Base-by-base conservation (phyloP, 2,888 invertebrate species). In the Pollenia griseotomentosa region DNA sequence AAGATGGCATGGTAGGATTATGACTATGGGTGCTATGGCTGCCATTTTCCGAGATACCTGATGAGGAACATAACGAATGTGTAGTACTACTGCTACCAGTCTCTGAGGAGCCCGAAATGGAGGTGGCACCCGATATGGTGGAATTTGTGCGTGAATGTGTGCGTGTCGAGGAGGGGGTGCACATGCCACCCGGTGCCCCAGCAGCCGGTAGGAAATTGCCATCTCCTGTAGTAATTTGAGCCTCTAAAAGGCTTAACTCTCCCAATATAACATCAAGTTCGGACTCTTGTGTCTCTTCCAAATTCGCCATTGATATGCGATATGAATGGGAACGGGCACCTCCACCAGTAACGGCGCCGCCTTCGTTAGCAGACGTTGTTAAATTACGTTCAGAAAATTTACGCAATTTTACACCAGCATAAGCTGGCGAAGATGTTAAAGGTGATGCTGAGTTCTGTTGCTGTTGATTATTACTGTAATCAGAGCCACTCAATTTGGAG, bases 231-330 rank as follows among this genome's bases (percentile, higher is more conserved):
- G 89, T 90, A 5, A 92, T 91, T 90, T 95, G 95, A 4, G 91
- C 91, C 93, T 98, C 99, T 89, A 99, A 95, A 74, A 98, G 98
- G 93, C 98, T 98, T 77, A 99, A 95, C 93, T 99, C 99, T 55
- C 98, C 98, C 85, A 99, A 95, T 90, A 99, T 98, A 82, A 98
- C 98, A 93, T 99, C 99, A 93, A 99, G 95, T 94, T 99, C 99
- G 73, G 98, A 97, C 94, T 99, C 99, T 92, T 98, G 98, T 33
- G 98, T 97, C 94, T 99, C 99, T 94, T 98, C 98, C 77, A 98
- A 95, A 94, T 98, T 98, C 73, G 98, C 98, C 98, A 98, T 98
- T 75, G 98, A 98, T 94, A 98, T 98, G 91, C 98, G 95, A 94
- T 98, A 92, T 44, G 92, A 91, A 88, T 92, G 91, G 77, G 92